These are phyloP conservation scores for Acipenser ruthenus DNA, from an alignment of 2,797 vertebrate species.

Conservation along the genomic window DNA sequence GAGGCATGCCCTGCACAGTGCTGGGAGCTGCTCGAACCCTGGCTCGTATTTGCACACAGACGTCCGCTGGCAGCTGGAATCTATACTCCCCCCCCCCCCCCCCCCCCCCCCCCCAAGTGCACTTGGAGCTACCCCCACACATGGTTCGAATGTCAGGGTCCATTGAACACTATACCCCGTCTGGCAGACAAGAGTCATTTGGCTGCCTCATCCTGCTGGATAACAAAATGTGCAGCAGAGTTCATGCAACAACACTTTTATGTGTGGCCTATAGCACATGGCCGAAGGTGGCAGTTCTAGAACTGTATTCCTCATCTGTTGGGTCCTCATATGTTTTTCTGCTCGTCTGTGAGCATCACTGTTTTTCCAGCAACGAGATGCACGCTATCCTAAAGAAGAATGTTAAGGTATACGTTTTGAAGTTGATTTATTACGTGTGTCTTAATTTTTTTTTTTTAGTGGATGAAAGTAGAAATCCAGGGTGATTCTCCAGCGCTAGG, in stretches of 20 bases:
- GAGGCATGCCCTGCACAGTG: conserved; percentile 31
- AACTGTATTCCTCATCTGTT: too few relatives aligned
- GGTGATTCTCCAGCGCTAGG: conserved; percentile 18
- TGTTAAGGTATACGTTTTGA: too few relatives aligned
- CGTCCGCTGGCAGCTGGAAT: conserved; percentile 21
- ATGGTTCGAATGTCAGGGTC: conserved; percentile 24
- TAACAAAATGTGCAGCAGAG: not conserved
- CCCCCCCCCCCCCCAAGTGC: conserved; percentile 21
- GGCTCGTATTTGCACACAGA: conserved; percentile 23
- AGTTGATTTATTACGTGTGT: too few relatives aligned
- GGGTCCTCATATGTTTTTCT: too few relatives aligned
- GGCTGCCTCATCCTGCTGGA: conserved; percentile 7
- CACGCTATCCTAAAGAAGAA: too few relatives aligned
- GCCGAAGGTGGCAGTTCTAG: too few relatives aligned
- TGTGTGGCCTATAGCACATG: too few relatives aligned
- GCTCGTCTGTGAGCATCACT: too few relatives aligned
- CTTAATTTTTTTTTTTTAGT: conserved; percentile 16
- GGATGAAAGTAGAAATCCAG: conserved; percentile 18
- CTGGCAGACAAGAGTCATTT: conserved; percentile 12
- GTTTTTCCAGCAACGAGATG: too few relatives aligned
- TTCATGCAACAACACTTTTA: too few relatives aligned
- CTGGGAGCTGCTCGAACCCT: conserved; percentile 15
- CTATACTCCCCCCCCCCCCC: conserved; percentile 22
- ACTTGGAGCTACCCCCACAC: conserved; percentile 20
- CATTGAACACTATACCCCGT: conserved; percentile 18